Percentiles rank a stretch among this genome's conserved stretches.
Conservation (phyloP, 1,140 invertebrate species). For the Lepidostoma basale region DNA sequence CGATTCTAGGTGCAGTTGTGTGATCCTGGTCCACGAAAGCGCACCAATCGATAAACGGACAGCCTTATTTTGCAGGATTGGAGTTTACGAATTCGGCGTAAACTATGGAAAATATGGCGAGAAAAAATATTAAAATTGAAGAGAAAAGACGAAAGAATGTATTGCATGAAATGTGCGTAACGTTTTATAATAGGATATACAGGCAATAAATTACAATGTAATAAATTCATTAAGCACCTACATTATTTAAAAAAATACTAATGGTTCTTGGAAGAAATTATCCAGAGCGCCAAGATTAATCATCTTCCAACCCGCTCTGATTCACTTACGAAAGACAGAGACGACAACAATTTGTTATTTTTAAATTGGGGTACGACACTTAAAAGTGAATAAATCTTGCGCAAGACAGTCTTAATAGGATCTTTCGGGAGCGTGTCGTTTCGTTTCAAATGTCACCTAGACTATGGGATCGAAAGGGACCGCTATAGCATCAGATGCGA, state of each 20-base stretch:
- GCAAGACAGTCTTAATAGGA: not conserved
- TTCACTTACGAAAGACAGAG: not conserved
- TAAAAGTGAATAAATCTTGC: constrained; percentile 26
- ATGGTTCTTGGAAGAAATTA: constrained; percentile 16
- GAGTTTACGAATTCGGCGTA: too few relatives aligned
- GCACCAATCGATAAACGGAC: too few relatives aligned
- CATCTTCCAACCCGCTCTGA: constrained; percentile 10
- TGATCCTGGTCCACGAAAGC: too few relatives aligned
- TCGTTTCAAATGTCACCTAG: not conserved
- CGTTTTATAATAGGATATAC: too few relatives aligned
- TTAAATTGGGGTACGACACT: constrained; percentile 25
- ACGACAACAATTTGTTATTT: constrained; percentile 24
- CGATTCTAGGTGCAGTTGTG: too few relatives aligned
- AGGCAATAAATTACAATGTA: too few relatives aligned
- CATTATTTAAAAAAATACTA: constrained; percentile 7
- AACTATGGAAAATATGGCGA: too few relatives aligned
- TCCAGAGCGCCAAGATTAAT: constrained; percentile 25
- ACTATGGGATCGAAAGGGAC: constrained; percentile 2
- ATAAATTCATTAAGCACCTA: too few relatives aligned
- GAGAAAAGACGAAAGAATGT: too few relatives aligned
- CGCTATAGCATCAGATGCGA: not conserved
- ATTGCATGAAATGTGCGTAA: too few relatives aligned
- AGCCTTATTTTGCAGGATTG: too few relatives aligned
- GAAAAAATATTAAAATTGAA: too few relatives aligned
- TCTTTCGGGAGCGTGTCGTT: constrained; percentile 7